phyloP scores from a whole-genome alignment of 2,113 vertebrate genomes.

The Pristiophorus japonicus region DNA sequence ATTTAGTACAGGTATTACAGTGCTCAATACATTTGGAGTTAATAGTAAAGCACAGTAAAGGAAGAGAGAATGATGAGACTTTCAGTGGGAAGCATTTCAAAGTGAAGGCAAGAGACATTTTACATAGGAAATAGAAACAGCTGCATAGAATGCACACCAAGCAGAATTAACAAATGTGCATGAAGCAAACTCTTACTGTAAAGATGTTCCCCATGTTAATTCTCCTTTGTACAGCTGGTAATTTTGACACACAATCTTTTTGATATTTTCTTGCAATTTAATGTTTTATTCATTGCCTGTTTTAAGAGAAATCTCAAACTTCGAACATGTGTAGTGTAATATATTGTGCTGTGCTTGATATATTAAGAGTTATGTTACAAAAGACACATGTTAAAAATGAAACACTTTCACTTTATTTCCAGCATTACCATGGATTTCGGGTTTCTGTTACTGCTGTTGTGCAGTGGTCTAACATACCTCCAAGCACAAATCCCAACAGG shows the following conservation, averaged over 20 bases:
- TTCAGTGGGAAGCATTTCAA: background rate
- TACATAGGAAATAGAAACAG: background rate
- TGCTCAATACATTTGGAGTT: background rate
- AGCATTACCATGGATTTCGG: conserved; percentile 29
- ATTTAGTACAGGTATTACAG: background rate
- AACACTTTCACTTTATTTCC: background rate
- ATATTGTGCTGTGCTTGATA: background rate
- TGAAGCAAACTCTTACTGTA: background rate
- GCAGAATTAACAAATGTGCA: background rate
- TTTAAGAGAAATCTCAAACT: too few species aligned
- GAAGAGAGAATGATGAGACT: background rate
- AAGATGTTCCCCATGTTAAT: background rate
- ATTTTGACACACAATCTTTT: background rate
- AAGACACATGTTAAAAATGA: background rate
- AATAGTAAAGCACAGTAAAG: background rate
- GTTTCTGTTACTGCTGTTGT: background rate
- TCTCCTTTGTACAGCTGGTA: background rate
- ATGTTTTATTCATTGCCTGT: conserved; percentile 10
- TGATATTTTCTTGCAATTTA: background rate
- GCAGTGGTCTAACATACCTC: background rate
- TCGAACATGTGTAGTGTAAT: background rate
- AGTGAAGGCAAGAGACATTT: too few species aligned
- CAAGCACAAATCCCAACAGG: conserved; percentile 15
- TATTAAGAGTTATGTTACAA: background rate
- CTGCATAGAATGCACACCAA: background rate